Evolutionary conservation across 2,797 vertebrate genomes (phyloP).

Genomic region (Monodelphis domestica): DNA sequence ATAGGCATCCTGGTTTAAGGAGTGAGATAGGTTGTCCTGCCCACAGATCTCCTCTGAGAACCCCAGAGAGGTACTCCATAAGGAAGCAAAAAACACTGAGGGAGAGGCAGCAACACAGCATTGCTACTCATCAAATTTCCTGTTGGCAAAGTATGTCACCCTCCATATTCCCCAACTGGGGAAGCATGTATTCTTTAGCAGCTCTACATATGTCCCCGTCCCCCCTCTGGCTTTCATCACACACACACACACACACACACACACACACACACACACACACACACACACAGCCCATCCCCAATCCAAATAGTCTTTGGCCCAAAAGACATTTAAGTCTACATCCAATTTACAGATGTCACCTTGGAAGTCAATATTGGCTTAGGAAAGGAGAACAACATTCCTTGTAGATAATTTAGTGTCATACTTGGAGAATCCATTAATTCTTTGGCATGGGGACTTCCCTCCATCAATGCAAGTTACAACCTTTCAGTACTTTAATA

Average conservation of each 20-base stretch:
- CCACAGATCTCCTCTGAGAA: conserved; percentile 72
- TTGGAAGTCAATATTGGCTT: neutral
- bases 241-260: neutral
- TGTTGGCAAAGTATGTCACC: neutral
- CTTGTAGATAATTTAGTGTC: neutral
- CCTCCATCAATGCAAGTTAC: neutral
- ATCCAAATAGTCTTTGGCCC: neutral
- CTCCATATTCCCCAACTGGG: conserved; percentile 55
- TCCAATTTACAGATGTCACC: neutral
- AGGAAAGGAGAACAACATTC: neutral
- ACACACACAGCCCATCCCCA: neutral
- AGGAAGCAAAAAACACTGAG: conserved; percentile 78
- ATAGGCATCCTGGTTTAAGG: neutral
- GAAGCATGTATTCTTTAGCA: conserved; percentile 45
- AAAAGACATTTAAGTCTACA: neutral
- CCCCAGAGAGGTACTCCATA: conserved; percentile 77
- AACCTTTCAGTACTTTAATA: neutral
- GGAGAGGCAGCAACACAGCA: conserved; percentile 67
- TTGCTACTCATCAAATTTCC: conserved; percentile 61
- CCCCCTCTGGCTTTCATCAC: neutral
- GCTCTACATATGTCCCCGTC: conserved; percentile 18
- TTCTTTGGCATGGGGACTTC: neutral
- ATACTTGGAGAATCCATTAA: neutral
- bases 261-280: neutral
- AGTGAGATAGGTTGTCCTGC: conserved; percentile 57